Evolutionary conservation across 2,797 vertebrate species (phyloP), one percentile per base, ranked within the genome.

Genomic region (Smutsia temminckii): DNA sequence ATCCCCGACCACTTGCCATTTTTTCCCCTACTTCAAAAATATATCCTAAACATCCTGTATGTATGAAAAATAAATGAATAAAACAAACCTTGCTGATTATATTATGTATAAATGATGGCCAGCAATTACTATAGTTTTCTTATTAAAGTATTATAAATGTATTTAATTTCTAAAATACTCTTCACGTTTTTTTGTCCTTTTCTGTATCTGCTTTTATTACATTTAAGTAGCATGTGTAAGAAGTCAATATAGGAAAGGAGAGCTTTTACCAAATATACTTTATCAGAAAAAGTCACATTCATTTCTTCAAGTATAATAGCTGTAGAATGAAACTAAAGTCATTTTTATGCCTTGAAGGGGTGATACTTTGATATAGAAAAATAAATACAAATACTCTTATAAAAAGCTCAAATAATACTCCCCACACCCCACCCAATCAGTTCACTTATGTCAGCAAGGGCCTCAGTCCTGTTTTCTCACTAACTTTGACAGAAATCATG

Each of bases 311-410:
- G 2, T 1, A 11, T 8, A 42, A 10, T 5, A 91, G 75, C 53
- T 29, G 1, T 85, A 18, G 40, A 51, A 81, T 89, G 13, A 96
- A 79, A 95, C 92, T 90, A 96, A 95, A 93, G 49, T 93, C 1
- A 61, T 85, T 74, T 69, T 77, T 85, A 46, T 18, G 2, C 32
- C 27, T 34, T 94, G 32, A 95, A 96, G 25, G 21, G 77, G 34
- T 89, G 25, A 57, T n/a, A 51, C 27, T 91, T 51, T 93, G 83
- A 83, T n/a, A 4, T 37, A 95, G 57, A 95, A 79, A 5, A 93
- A 6, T 77, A 75, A 86, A 3, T 81, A 85, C 12, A 93, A 23
- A 18, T 8, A 79, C 66, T 46, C 23, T 96, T 14, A 42, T 79
- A 42, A 95, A 93, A 92, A 18, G 75, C 94, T 46, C 11, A 95